Percentiles rank a stretch among this genome's conserved stretches.
Evolutionary conservation across 2,113 vertebrate species (phyloP).

Genomic region (Thalassoma bifasciatum): DNA sequence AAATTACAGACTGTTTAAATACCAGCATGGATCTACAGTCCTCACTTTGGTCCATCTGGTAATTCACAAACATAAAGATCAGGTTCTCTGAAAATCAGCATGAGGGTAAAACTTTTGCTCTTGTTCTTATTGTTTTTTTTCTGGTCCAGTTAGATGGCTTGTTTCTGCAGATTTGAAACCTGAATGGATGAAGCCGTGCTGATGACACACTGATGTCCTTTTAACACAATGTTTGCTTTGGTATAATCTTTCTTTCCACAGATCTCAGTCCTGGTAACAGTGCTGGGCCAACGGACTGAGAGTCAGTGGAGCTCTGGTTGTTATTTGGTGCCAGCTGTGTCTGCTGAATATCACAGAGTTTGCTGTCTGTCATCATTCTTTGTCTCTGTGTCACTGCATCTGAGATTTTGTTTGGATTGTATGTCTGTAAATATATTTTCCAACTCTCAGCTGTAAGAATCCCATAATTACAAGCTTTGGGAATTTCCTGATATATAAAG

Average conservation of each 20-base stretch:
- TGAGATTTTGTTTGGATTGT: conserved; percentile 13
- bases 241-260: not conserved
- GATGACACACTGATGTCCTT: not conserved
- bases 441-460: conserved; percentile 7
- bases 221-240: no score
- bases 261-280: no score
- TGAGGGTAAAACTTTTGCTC: no score
- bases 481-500: not conserved
- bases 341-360: conserved; percentile 10
- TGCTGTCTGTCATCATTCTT: not conserved
- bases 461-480: not conserved
- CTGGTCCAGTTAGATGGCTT: no score
- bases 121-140: no score
- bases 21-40: no score
- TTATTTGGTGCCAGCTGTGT: not conserved
- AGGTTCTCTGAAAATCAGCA: no score
- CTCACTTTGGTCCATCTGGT: no score
- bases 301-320: not conserved
- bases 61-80: no score
- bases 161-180: not conserved
- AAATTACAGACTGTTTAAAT: no score
- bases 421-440: conserved; percentile 12
- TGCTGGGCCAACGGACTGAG: not conserved
- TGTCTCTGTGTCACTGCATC: not conserved
- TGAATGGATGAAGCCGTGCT: not conserved